Evolutionary conservation across 1,140 invertebrate species (phyloP), one percentile per base, ranked within the genome.

Genomic region (Orchesella cincta): DNA sequence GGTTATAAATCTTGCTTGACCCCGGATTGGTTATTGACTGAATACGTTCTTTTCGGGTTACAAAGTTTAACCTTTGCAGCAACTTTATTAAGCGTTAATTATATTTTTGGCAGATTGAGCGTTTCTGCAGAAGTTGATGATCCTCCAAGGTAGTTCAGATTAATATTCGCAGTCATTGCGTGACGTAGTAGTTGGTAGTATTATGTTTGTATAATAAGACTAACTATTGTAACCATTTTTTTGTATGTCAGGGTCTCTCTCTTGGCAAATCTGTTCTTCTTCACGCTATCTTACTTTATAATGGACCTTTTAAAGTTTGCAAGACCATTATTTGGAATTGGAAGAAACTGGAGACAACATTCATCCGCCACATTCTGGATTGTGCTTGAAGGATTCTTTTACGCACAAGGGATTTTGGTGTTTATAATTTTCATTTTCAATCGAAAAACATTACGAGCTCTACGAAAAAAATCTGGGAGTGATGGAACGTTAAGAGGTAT

Each of bases 281-380:
- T 73, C 36, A 51, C 39, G 2, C 46, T 73, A 5, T 3, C 29
- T 46, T 73, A 46, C 39, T 73, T 34, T 34, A n/a, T 73, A 2
- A 73, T 73, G n/a, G 23, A 73, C 23, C 39, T 73, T 5, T 18
- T 73, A 23, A 51, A 73, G 39, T 73, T 73, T 73, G 8, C 39
- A 14, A n/a, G 26, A 8, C 71, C 34, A 46, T 67, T 67, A 26
- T 57, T 57, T 23, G 23, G 5, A 26, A n/a, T 14, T 57, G 3
- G 23, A 14, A 57, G 8, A 3, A n/a, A 57, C 1, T 12, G 36
- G 14, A 26, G 36, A 73, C 36, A 73, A 18, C 36, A 73, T 12
- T 8, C n/a, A 64, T 12, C 8, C 31, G 67, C 12, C 8, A 36
- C 57, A 23, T 29, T 73, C 12, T 67, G 62, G 71, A 51, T 73